Percentiles rank a stretch among this genome's conserved stretches.
phyloP scores from a whole-genome alignment of 2,113 vertebrate genomes.

The Rhineura floridana region DNA sequence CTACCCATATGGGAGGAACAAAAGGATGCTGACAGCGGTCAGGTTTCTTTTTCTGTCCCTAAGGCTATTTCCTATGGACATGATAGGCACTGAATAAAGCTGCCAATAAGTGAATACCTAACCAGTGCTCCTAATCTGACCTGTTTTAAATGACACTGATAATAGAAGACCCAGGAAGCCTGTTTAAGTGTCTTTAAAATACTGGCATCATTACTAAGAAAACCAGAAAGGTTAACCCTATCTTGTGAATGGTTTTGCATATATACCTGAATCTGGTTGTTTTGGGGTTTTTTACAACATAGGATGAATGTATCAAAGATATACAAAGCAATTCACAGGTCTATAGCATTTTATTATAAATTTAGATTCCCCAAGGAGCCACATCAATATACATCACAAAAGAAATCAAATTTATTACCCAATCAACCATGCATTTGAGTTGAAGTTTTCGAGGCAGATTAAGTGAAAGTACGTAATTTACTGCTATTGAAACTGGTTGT shows the following conservation, averaged over 20 bases:
- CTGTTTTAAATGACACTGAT: constrained; percentile 37
- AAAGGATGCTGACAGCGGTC: constrained; percentile 75
- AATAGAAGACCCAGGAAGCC: constrained; percentile 30
- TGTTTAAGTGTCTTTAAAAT: constrained; percentile 18
- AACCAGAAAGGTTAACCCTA: not conserved
- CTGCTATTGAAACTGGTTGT: not conserved
- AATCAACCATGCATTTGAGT: not conserved
- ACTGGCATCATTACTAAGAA: constrained; percentile 14
- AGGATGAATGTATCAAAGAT: constrained; percentile 1
- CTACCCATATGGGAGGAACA: constrained; percentile 87
- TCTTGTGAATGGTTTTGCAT: not conserved
- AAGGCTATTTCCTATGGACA: constrained; percentile 66
- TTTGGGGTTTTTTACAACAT: not conserved
- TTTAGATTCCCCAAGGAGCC: not conserved
- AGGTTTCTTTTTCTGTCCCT: constrained; percentile 55
- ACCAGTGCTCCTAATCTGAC: constrained; percentile 65
- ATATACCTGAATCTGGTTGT: not conserved
- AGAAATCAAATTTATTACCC: not conserved
- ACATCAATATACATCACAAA: not conserved
- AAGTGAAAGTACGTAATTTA: not conserved
- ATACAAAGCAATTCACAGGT: not conserved
- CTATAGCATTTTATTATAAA: constrained; percentile 2
- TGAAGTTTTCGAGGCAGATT: not conserved
- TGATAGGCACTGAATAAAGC: constrained; percentile 80
- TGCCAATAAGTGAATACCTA: constrained; percentile 64